These are phyloP conservation scores for Lysandra coridon DNA, from an alignment of 2,888 invertebrate genomes.

Conservation along the genomic window DNA sequence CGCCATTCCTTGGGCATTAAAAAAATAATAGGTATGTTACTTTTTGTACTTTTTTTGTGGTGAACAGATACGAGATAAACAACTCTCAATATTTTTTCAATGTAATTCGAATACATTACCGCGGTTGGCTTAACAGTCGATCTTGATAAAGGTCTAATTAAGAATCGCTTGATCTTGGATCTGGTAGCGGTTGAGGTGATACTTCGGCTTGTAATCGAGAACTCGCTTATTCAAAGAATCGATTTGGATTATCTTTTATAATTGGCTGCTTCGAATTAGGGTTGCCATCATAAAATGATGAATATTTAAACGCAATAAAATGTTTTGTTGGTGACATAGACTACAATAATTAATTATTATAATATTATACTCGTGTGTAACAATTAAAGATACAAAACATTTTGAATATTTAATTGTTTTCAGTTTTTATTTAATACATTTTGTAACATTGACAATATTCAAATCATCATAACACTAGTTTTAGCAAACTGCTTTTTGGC, in stretches of 20 bases:
- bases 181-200: constrained; percentile 51
- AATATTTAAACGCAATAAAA: constrained; percentile 1
- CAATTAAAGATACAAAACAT: too few relatives aligned
- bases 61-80: constrained; percentile 8
- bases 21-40: constrained; percentile 16
- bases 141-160: constrained; percentile 50
- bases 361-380: too few relatives aligned
- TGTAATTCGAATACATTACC: constrained; percentile 39
- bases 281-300: constrained; percentile 41
- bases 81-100: constrained; percentile 27
- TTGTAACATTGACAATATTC: neutral
- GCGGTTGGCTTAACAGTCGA: constrained; percentile 39
- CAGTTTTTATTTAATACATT: neutral
- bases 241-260: constrained; percentile 68
- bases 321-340: too few relatives aligned
- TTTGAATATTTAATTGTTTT: neutral
- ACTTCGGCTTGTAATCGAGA: constrained; percentile 66
- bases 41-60: constrained; percentile 6
- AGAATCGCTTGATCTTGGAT: constrained; percentile 46
- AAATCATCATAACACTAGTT: neutral
- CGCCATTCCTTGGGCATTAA: neutral
- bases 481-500: neutral
- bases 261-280: constrained; percentile 66
- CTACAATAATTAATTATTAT: too few relatives aligned
- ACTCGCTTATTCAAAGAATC: constrained; percentile 68